Conservation (phyloP, 2,113 vertebrate genomes). For the Hemichromis elongatus region DNA sequence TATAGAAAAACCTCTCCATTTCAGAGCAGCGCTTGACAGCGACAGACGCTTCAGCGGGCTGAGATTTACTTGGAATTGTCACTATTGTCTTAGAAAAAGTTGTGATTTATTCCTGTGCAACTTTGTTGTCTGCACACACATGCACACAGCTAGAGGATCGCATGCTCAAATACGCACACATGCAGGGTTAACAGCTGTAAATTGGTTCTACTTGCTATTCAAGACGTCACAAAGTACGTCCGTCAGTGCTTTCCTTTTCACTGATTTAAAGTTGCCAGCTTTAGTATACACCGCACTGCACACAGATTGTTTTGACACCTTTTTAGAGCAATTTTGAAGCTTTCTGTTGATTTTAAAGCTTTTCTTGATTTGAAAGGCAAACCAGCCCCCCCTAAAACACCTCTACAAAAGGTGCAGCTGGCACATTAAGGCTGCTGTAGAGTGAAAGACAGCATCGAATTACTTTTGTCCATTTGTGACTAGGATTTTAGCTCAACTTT, state of each 20-base stretch:
- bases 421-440: background rate
- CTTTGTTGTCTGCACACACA: background rate
- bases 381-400: too few relatives aligned
- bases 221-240: background rate
- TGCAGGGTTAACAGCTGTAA: background rate
- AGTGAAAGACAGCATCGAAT: background rate
- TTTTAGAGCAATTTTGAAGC: background rate
- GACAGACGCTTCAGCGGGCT: slow-evolving; percentile 5
- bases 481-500: background rate
- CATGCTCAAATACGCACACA: background rate
- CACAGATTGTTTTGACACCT: background rate
- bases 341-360: background rate
- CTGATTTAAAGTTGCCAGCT: background rate
- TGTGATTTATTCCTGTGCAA: slow-evolving; percentile 42
- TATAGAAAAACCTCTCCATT: background rate
- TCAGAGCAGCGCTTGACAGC: slow-evolving; percentile 8
- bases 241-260: background rate
- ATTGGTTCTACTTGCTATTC: background rate
- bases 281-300: background rate
- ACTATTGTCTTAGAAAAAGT: slow-evolving; percentile 51
- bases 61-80: slow-evolving; percentile 32
- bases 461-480: background rate
- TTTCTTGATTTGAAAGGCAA: background rate
- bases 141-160: background rate
- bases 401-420: background rate